These are phyloP conservation scores for Diachasmimorpha longicaudata DNA, from an alignment of 1,140 invertebrate genomes.

Conservation along the genomic window DNA sequence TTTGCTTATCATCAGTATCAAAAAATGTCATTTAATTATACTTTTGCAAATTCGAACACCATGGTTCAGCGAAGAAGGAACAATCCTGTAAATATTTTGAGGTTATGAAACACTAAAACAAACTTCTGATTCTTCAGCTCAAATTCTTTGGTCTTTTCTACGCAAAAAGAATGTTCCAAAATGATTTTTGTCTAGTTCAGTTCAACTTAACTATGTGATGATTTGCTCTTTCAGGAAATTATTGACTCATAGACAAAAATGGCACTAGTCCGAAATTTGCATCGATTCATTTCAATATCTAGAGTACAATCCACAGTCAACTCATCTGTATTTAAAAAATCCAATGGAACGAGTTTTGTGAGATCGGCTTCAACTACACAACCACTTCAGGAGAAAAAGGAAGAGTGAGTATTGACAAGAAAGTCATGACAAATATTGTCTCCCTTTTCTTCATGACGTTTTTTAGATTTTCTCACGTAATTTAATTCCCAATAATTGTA, in stretches of 20 bases:
- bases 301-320: slow-evolving; percentile 19
- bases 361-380: slow-evolving; percentile 37
- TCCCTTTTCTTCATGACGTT: not conserved
- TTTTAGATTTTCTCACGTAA: not conserved
- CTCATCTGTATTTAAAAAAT: slow-evolving; percentile 22
- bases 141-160: too few relatives aligned
- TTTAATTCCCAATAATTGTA: too few relatives aligned
- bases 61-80: too few relatives aligned
- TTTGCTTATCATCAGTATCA: too few relatives aligned
- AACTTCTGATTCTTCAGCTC: too few relatives aligned
- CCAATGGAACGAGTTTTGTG: not conserved
- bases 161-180: too few relatives aligned
- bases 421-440: not conserved
- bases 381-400: slow-evolving; percentile 36
- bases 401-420: slow-evolving; percentile 39
- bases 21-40: too few relatives aligned
- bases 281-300: slow-evolving; percentile 15
- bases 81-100: too few relatives aligned
- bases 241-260: slow-evolving; percentile 20
- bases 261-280: slow-evolving; percentile 41
- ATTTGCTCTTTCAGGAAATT: not conserved
- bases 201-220: too few relatives aligned
- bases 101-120: too few relatives aligned
- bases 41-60: too few relatives aligned
- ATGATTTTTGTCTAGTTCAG: too few relatives aligned